Percentiles rank a stretch among this genome's conserved stretches.
These are phyloP conservation scores for Ibycter americanus DNA, from an alignment of 2,797 vertebrate genomes.

Conservation along the genomic window DNA sequence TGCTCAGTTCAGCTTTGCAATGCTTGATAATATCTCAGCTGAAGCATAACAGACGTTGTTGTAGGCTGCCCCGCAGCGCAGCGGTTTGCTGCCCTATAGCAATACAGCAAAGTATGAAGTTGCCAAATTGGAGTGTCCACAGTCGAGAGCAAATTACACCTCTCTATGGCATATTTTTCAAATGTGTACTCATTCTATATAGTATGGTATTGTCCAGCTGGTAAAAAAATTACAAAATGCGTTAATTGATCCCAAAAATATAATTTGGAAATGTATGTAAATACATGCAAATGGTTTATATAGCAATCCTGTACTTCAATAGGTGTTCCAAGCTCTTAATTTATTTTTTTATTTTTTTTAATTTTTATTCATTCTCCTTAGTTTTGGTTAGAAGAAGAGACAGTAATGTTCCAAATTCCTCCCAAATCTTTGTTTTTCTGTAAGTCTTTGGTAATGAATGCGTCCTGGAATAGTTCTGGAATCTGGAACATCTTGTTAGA, in stretches of 20 bases:
- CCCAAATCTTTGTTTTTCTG: not conserved
- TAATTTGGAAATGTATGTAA: not conserved
- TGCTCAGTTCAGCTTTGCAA: not conserved
- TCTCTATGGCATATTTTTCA: not conserved
- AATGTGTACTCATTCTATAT: not conserved
- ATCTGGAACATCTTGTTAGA: not conserved
- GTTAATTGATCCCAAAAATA: not conserved
- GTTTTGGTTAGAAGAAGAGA: not conserved
- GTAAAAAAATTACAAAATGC: not conserved
- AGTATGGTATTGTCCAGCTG: not conserved
- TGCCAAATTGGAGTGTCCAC: not conserved
- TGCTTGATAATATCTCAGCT: no score
- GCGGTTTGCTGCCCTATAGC: no score
- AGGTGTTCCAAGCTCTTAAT: not conserved
- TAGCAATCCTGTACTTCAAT: not conserved
- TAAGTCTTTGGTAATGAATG: not conserved
- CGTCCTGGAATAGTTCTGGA: not conserved
- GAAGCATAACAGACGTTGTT: fast-evolving
- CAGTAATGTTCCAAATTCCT: not conserved
- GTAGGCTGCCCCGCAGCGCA: not conserved
- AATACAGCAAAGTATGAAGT: no score
- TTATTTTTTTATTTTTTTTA: no score
- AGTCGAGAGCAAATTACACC: not conserved
- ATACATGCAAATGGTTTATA: not conserved
- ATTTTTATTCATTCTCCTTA: not conserved